These are phyloP conservation scores for Trichogramma pretiosum DNA, from an alignment of 1,140 invertebrate genomes.

Conservation along the genomic window DNA sequence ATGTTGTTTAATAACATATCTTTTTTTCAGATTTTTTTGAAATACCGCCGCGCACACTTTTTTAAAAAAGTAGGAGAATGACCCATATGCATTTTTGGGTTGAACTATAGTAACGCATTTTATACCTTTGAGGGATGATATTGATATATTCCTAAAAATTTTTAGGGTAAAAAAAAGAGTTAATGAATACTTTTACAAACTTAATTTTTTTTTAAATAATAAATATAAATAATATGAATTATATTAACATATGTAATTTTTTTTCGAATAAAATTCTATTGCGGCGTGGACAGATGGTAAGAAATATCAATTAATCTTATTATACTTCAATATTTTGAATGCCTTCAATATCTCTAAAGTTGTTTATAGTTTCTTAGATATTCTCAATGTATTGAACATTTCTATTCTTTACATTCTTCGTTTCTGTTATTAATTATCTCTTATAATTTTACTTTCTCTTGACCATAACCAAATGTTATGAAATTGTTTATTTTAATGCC, in stretches of 20 bases:
- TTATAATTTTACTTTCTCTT: conserved; percentile 20
- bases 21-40: too few species aligned
- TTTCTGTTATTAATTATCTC: too few species aligned
- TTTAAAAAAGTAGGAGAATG: too few species aligned
- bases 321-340: conserved; percentile 38
- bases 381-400: conserved; percentile 35
- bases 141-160: too few species aligned
- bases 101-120: too few species aligned
- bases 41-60: too few species aligned
- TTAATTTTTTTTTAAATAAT: not conserved
- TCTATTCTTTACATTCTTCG: conserved; percentile 13
- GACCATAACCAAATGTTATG: conserved; percentile 19
- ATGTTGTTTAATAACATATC: too few species aligned
- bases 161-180: too few species aligned
- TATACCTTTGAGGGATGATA: too few species aligned
- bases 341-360: conserved; percentile 41
- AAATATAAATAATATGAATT: conserved; percentile 5
- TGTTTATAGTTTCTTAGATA: conserved; percentile 33
- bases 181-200: too few species aligned
- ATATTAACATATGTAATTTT: conserved; percentile 13
- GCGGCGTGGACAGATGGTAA: conserved; percentile 47
- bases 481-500: conserved; percentile 19
- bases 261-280: conserved; percentile 24
- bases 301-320: conserved; percentile 41
- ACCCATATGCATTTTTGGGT: too few species aligned